These are phyloP conservation scores for Leptoclinus maculatus DNA, from an alignment of 2,797 vertebrate species.

Conservation along the genomic window DNA sequence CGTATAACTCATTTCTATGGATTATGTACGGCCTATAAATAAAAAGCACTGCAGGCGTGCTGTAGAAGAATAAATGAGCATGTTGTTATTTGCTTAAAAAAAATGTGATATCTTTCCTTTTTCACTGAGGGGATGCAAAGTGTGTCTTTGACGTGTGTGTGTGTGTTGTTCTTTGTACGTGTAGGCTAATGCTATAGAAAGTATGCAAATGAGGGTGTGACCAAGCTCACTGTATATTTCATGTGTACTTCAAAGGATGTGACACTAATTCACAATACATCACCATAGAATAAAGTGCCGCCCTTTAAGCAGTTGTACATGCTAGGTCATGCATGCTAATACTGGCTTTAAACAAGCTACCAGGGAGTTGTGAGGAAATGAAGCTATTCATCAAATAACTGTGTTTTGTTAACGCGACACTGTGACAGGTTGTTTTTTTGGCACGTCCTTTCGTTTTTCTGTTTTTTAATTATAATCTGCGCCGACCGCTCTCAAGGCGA, in stretches of 20 bases:
- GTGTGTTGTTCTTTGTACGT: background rate
- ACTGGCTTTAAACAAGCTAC: slow-evolving; percentile 13
- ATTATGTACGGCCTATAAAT: slow-evolving; percentile 57
- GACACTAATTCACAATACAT: slow-evolving; percentile 62
- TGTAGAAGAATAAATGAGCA: slow-evolving; percentile 68
- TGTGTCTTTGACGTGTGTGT: slow-evolving; percentile 8
- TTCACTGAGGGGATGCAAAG: slow-evolving; percentile 24
- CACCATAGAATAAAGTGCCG: slow-evolving; percentile 42
- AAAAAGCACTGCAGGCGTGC: slow-evolving; percentile 51
- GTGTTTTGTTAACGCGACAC: slow-evolving; percentile 13
- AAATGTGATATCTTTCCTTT: slow-evolving; percentile 53
- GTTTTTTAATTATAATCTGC: slow-evolving; percentile 30
- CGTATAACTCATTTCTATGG: slow-evolving; percentile 53
- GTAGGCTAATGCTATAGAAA: slow-evolving; percentile 60
- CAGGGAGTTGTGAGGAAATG: background rate
- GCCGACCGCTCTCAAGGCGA: slow-evolving; percentile 22
- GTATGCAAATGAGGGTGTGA: slow-evolving; percentile 73
- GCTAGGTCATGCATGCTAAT: slow-evolving; percentile 79
- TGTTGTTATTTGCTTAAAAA: slow-evolving; percentile 71
- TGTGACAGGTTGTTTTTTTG: too few species aligned
- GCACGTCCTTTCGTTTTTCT: slow-evolving; percentile 1
- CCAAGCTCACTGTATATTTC: slow-evolving; percentile 75
- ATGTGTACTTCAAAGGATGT: slow-evolving; percentile 63
- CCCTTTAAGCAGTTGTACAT: slow-evolving; percentile 47
- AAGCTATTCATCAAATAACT: background rate